Evolutionary conservation across 1,140 invertebrate species (phyloP).

Genomic region (Drosophila obscura): DNA sequence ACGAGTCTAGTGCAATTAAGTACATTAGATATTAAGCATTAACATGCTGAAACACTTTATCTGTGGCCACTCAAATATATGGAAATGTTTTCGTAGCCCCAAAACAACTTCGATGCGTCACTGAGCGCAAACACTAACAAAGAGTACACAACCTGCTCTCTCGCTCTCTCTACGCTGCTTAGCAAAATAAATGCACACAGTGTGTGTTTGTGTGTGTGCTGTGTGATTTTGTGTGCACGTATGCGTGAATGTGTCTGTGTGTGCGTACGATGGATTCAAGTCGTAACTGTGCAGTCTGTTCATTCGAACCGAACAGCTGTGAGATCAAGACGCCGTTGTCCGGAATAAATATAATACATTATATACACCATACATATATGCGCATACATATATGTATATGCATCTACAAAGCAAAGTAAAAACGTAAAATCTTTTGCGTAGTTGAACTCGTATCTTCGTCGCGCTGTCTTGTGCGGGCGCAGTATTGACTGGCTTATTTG

Average conservation of each 20-base stretch:
- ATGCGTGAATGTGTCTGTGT: constrained; percentile 39
- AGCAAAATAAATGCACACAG: constrained; percentile 34
- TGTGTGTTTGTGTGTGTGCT: constrained; percentile 19
- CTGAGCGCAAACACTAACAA: constrained; percentile 37
- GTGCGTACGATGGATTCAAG: constrained; percentile 49
- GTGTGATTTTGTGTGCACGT: constrained; percentile 1
- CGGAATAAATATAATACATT: constrained; percentile 36
- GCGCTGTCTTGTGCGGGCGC: constrained; percentile 36
- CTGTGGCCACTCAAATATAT: not conserved
- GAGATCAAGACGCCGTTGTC: constrained; percentile 72
- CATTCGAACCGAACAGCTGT: constrained; percentile 71
- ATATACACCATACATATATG: constrained; percentile 28
- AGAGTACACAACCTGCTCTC: constrained; percentile 28
- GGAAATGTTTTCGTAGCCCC: constrained; percentile 2
- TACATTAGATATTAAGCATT: not conserved
- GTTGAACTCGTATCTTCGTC: constrained; percentile 59
- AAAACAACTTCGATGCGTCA: constrained; percentile 29
- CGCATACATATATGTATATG: constrained; percentile 34
- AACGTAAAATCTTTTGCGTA: constrained; percentile 72
- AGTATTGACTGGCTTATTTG: constrained; percentile 16
- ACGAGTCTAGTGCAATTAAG: not conserved
- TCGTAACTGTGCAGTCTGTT: constrained; percentile 70
- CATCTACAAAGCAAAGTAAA: constrained; percentile 41
- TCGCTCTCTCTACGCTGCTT: constrained; percentile 31
- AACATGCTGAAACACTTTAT: not conserved